Conservation (phyloP, 2,888 invertebrate species). For the Drosophila rubida region DNA sequence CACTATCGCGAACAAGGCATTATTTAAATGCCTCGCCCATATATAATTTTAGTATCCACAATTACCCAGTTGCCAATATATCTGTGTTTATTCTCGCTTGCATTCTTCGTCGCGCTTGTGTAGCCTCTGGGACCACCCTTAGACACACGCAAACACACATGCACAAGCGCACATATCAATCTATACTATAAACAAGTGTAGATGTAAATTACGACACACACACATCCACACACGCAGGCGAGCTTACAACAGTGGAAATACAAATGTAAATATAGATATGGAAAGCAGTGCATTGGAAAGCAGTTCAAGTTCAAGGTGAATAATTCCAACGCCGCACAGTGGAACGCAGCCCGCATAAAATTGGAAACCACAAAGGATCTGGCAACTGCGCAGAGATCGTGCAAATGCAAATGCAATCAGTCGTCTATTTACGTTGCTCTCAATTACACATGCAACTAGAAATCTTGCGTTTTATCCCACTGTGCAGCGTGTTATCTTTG, state of each 20-base stretch:
- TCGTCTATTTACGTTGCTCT: no score
- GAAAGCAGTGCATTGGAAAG: constrained; percentile 53
- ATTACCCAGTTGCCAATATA: not conserved
- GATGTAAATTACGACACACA: constrained; percentile 26
- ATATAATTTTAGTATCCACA: not conserved
- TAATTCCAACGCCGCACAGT: constrained; percentile 31
- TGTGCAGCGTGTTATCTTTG: constrained; percentile 23
- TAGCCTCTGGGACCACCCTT: constrained; percentile 30
- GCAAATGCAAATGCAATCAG: not conserved
- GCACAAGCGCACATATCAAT: not conserved
- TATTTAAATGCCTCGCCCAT: not conserved
- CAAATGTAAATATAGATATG: constrained; percentile 32
- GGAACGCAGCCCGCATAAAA: not conserved
- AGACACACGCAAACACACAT: constrained; percentile 20
- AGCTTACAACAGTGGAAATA: not conserved
- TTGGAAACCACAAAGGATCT: not conserved
- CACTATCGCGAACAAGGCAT: not conserved
- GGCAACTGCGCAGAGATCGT: not conserved
- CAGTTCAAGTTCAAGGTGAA: constrained; percentile 75
- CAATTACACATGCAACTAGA: not conserved
- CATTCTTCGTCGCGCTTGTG: constrained; percentile 24
- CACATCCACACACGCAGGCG: constrained; percentile 6
- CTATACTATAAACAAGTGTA: constrained; percentile 8
- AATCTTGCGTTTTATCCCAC: constrained; percentile 10
- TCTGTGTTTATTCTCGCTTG: constrained; percentile 4